Evolutionary conservation across 2,113 vertebrate species (phyloP).

Genomic region (Lepus europaeus): DNA sequence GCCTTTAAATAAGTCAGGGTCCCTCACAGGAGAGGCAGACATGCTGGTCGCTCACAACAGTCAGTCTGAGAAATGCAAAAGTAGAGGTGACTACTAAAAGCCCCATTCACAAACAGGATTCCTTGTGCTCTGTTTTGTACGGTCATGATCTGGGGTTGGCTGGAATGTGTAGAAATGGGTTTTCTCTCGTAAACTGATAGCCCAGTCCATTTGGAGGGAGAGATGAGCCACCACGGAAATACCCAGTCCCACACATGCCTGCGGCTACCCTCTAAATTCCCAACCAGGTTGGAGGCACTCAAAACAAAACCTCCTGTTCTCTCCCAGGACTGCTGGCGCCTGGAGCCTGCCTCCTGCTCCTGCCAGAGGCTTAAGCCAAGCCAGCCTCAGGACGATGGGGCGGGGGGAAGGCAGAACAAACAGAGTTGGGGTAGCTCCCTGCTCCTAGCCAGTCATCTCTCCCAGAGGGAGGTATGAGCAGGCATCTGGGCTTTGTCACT

Average conservation of each 20-base stretch:
- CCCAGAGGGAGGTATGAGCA: conserved; percentile 53
- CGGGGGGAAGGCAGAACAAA: background rate
- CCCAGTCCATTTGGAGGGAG: conserved; percentile 76
- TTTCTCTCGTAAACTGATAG: conserved; percentile 78
- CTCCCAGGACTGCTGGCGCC: conserved; percentile 69
- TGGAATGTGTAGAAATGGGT: conserved; percentile 79
- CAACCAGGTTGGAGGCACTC: conserved; percentile 69
- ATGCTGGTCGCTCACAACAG: background rate
- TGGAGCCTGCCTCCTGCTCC: conserved; percentile 55
- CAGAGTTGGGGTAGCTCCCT: background rate
- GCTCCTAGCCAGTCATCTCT: background rate
- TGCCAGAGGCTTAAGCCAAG: conserved; percentile 59
- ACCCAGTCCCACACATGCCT: conserved; percentile 81
- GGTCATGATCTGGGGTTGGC: conserved; percentile 77
- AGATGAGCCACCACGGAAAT: conserved; percentile 82
- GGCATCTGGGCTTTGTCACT: conserved; percentile 28
- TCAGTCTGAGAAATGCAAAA: background rate
- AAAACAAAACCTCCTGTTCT: conserved; percentile 71
- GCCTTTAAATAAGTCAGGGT: conserved; percentile 4
- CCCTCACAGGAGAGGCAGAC: background rate
- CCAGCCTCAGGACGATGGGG: conserved; percentile 16
- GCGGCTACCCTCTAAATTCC: conserved; percentile 73
- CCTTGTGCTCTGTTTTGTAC: background rate
- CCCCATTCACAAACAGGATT: conserved; percentile 58
- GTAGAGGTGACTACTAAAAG: background rate